Evolutionary conservation across 2,888 invertebrate species (phyloP).

Genomic region (Eupithecia centaureata): DNA sequence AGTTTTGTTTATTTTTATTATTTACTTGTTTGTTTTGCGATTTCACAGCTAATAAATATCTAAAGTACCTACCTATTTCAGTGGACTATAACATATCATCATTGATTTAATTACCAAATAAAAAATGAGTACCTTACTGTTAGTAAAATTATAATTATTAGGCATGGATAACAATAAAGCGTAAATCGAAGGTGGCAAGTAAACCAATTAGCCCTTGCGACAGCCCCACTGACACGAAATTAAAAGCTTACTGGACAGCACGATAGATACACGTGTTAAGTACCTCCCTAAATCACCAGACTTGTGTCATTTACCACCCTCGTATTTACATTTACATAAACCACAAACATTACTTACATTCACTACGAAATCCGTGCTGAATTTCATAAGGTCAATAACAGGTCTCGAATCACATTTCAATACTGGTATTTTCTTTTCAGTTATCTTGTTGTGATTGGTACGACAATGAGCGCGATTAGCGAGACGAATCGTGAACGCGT

Average conservation of each 20-base stretch:
- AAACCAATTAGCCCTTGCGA: constrained; percentile 29
- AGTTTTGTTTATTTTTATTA: too few species aligned
- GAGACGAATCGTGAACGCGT: constrained; percentile 34
- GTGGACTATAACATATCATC: too few species aligned
- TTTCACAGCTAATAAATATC: not conserved
- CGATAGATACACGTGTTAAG: constrained; percentile 26
- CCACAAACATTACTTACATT: constrained; percentile 42
- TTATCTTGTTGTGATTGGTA: constrained; percentile 41
- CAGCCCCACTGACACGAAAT: constrained; percentile 18
- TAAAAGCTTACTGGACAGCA: constrained; percentile 24
- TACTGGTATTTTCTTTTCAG: constrained; percentile 38
- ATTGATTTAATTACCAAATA: not conserved
- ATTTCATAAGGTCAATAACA: constrained; percentile 31
- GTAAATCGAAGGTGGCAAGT: constrained; percentile 25
- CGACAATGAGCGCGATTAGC: constrained; percentile 37
- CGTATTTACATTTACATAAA: constrained; percentile 15
- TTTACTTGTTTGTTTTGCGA: too few species aligned
- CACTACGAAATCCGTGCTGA: constrained; percentile 33
- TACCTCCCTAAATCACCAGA: constrained; percentile 29
- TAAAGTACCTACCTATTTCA: too few species aligned
- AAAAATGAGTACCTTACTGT: too few species aligned
- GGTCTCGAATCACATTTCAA: constrained; percentile 42
- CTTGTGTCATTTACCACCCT: constrained; percentile 16
- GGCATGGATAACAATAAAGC: constrained; percentile 23
- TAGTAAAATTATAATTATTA: too few species aligned